Evolutionary conservation across 1,140 invertebrate species (phyloP).

Genomic region (Druon quercuslanigerum): DNA sequence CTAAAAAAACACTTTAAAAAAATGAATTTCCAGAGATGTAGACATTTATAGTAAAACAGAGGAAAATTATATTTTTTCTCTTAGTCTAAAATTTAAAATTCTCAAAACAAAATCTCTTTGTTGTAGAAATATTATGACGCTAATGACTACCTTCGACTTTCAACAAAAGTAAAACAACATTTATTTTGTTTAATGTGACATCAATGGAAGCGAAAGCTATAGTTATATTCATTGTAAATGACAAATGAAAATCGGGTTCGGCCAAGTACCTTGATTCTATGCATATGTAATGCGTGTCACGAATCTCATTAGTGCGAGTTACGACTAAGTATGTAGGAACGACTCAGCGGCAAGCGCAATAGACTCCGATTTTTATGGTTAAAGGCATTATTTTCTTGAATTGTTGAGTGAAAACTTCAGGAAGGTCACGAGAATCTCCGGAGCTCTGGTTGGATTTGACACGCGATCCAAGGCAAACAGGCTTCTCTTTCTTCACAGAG

Average conservation of each 20-base stretch:
- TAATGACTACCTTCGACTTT: too few species aligned
- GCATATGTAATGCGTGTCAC: background rate
- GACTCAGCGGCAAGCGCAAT: background rate
- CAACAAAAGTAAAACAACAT: too few species aligned
- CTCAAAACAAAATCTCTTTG: too few species aligned
- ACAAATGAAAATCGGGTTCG: background rate
- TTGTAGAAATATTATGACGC: too few species aligned
- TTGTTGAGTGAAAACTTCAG: conserved; percentile 14
- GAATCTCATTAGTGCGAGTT: background rate
- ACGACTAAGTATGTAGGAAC: background rate
- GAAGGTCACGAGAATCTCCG: conserved; percentile 4
- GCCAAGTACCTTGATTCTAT: background rate
- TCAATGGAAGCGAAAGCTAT: conserved; percentile 18
- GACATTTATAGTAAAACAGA: too few species aligned
- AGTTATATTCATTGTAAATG: background rate
- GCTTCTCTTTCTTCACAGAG: conserved; percentile 1
- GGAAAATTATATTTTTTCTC: too few species aligned
- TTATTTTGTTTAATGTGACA: background rate
- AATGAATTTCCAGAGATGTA: too few species aligned
- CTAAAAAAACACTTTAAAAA: too few species aligned
- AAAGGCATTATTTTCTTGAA: background rate
- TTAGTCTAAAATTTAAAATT: too few species aligned
- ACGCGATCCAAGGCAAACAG: conserved; percentile 25
- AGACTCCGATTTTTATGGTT: conserved; percentile 11
- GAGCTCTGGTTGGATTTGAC: background rate